phyloP scores from a whole-genome alignment of 2,113 vertebrate genomes.

The Coracopsis vasa region DNA sequence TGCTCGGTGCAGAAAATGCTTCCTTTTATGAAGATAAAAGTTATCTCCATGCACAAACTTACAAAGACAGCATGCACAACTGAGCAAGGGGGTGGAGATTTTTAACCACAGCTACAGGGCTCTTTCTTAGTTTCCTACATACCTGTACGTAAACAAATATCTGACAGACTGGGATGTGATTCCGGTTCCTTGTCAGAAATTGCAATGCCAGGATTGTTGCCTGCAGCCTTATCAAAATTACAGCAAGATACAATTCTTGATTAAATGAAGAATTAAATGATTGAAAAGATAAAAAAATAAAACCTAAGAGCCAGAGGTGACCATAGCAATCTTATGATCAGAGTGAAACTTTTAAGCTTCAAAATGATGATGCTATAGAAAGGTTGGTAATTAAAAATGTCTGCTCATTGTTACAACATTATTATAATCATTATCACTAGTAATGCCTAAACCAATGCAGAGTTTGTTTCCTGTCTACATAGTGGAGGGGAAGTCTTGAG shows the following conservation, averaged over 20 bases:
- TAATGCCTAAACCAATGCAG: background rate
- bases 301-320: background rate
- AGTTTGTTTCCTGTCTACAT: background rate
- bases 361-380: background rate
- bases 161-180: background rate
- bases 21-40: background rate
- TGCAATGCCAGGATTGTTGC: background rate
- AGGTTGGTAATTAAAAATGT: background rate
- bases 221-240: background rate
- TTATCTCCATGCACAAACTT: background rate
- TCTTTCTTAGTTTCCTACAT: background rate
- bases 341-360: background rate
- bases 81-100: background rate
- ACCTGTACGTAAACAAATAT: background rate
- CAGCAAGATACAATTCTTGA: background rate
- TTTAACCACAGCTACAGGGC: background rate
- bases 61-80: background rate
- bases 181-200: background rate
- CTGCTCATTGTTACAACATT: background rate
- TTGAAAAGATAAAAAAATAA: background rate
- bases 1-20: background rate
- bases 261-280: background rate
- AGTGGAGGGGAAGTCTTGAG: background rate
- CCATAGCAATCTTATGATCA: background rate
- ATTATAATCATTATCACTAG: background rate